Evolutionary conservation across 2,113 vertebrate genomes (phyloP).

Genomic region (Apus apus): DNA sequence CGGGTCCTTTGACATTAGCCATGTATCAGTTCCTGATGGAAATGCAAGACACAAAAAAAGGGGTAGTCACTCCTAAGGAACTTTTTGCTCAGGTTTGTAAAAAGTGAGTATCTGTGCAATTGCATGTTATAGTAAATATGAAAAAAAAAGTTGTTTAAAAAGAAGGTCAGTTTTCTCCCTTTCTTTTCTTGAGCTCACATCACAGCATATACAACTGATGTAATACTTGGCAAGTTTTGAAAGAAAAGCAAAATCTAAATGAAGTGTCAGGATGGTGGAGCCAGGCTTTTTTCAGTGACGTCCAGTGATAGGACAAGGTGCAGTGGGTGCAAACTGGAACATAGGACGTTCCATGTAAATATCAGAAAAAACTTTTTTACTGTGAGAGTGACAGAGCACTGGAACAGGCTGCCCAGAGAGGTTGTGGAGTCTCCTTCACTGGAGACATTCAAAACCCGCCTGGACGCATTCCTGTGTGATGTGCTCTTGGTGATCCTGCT

Average conservation of each 20-base stretch:
- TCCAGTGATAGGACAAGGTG: too few relatives aligned
- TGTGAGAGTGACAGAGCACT: too few relatives aligned
- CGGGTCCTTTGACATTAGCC: conserved; percentile 89
- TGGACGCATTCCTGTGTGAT: too few relatives aligned
- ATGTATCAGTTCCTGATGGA: conserved; percentile 92
- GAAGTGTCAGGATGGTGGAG: background rate
- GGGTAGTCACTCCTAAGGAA: conserved; percentile 88
- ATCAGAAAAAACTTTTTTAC: too few relatives aligned
- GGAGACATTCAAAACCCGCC: too few relatives aligned
- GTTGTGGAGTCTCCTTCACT: too few relatives aligned
- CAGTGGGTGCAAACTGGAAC: too few relatives aligned
- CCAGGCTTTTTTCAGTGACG: too few relatives aligned
- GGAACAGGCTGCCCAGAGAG: too few relatives aligned
- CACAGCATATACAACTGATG: background rate
- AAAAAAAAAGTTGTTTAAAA: background rate
- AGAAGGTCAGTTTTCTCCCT: background rate
- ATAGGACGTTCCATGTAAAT: too few relatives aligned
- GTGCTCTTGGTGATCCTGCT: too few relatives aligned
- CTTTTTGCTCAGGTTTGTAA: conserved; percentile 97
- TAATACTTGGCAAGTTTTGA: background rate
- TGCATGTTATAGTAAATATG: background rate
- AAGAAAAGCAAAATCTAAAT: background rate
- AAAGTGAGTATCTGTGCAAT: conserved; percentile 86
- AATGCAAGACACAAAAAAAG: conserved; percentile 88
- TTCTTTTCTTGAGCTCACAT: background rate